These are phyloP conservation scores for Apistogramma diplotaenia DNA, from an alignment of 2,113 vertebrate genomes.

Conservation along the genomic window DNA sequence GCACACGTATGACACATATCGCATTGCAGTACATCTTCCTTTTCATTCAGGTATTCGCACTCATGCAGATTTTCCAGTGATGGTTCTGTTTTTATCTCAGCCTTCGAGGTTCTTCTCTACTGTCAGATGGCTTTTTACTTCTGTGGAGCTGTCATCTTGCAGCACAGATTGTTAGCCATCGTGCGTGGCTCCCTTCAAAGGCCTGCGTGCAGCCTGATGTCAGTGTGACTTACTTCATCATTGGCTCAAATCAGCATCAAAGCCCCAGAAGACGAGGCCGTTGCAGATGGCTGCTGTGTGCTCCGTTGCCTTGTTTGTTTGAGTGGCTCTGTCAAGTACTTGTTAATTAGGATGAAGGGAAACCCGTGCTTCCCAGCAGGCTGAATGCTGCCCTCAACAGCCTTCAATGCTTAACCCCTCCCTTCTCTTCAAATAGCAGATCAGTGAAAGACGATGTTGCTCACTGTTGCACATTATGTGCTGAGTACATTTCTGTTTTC, in stretches of 20 bases:
- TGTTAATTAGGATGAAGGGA: constrained; percentile 52
- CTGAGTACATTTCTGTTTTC: not conserved
- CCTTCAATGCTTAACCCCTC: constrained; percentile 18
- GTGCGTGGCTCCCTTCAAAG: constrained; percentile 33
- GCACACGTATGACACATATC: not conserved
- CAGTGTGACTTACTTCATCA: constrained; percentile 55
- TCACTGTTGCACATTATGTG: constrained; percentile 22
- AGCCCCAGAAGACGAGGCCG: constrained; percentile 7
- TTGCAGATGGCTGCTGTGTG: constrained; percentile 57
- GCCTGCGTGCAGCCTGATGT: constrained; percentile 40
- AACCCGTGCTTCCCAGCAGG: constrained; percentile 26
- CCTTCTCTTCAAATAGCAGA: constrained; percentile 12
- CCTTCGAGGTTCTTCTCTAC: constrained; percentile 2
- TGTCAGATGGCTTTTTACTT: constrained; percentile 32
- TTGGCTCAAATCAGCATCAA: constrained; percentile 68
- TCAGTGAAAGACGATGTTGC: constrained; percentile 8
- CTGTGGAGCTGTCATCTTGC: constrained; percentile 30
- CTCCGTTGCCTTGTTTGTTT: constrained; percentile 40
- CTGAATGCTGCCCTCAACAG: constrained; percentile 4
- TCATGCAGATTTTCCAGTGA: not conserved
- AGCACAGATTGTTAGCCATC: constrained; percentile 47
- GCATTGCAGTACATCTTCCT: not conserved
- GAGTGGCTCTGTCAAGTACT: constrained; percentile 43
- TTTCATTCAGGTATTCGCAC: not conserved
- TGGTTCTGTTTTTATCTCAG: not conserved